phyloP scores from a whole-genome alignment of 2,113 vertebrate genomes.

The Engystomops pustulosus region DNA sequence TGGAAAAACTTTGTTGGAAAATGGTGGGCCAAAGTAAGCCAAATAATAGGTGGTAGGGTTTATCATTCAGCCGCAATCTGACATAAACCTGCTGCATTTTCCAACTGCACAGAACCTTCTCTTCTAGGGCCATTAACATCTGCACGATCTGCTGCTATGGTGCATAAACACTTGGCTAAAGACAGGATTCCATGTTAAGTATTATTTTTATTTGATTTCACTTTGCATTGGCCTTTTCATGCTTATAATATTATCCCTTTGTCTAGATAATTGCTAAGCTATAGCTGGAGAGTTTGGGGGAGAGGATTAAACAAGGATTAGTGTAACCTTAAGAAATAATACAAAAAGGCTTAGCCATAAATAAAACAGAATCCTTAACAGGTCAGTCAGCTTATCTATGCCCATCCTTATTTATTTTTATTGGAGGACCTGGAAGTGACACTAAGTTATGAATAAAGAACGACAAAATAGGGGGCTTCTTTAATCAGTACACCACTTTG shows the following conservation, averaged over 20 bases:
- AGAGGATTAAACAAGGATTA: constrained; percentile 17
- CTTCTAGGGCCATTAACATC: not conserved
- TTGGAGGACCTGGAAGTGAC: no score
- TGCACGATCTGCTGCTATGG: not conserved
- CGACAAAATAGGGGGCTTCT: no score
- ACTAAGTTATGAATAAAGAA: no score
- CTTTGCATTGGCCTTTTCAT: not conserved
- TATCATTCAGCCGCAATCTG: no score
- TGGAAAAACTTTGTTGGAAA: no score
- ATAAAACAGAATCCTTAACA: not conserved
- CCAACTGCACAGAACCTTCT: no score
- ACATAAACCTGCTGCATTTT: no score
- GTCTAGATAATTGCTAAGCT: constrained; percentile 27
- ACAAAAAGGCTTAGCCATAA: constrained; percentile 15
- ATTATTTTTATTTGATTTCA: not conserved
- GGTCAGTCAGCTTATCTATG: not conserved
- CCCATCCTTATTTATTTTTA: no score
- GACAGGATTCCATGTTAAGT: not conserved
- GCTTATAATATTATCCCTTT: not conserved
- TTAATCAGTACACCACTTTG: no score
- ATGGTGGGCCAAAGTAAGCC: no score
- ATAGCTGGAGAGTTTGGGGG: not conserved
- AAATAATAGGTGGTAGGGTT: no score
- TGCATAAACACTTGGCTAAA: not conserved
- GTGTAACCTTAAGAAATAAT: constrained; percentile 29